phyloP scores from a whole-genome alignment of 53 echinoderm and acorn worm genomes.

The Hippasteria phrygiana region DNA sequence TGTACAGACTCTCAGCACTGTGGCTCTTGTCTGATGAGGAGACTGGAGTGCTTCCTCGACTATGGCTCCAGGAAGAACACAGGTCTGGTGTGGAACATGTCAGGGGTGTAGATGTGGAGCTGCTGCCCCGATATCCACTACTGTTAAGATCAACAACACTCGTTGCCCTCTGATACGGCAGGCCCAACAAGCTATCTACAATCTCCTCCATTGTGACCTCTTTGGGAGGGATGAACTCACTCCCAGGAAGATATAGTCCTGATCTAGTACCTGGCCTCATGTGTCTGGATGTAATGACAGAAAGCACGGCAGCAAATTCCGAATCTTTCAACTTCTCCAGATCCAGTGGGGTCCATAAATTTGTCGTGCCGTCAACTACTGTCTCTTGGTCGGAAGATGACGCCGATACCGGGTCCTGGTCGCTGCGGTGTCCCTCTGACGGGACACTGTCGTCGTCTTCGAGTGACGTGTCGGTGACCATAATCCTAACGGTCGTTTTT shows the following conservation, averaged over 20 bases:
- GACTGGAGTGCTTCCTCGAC: conserved; percentile 58
- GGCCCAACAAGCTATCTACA: conserved; percentile 81
- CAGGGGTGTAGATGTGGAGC: conserved; percentile 43
- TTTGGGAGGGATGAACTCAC: conserved; percentile 60
- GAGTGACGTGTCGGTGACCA: conserved; percentile 70
- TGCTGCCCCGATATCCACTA: conserved; percentile 47
- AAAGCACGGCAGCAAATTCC: conserved; percentile 63
- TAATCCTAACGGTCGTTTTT: conserved; percentile 44
- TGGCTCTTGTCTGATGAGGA: conserved; percentile 57
- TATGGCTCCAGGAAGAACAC: conserved; percentile 54
- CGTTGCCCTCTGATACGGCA: conserved; percentile 64
- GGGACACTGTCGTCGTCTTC: conserved; percentile 21
- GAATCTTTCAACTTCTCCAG: conserved; percentile 62
- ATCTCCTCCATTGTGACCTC: conserved; percentile 89
- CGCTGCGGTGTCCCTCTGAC: background rate
- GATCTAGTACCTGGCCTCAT: conserved; percentile 37
- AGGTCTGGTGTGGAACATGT: conserved; percentile 50
- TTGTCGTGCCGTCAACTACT: conserved; percentile 43
- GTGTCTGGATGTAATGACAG: conserved; percentile 59
- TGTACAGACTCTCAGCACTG: conserved; percentile 65
- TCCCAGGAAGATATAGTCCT: conserved; percentile 34
- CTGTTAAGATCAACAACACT: conserved; percentile 48
- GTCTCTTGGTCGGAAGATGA: conserved; percentile 58
- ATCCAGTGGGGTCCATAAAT: conserved; percentile 49
- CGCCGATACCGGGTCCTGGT: conserved; percentile 39